Base-by-base conservation (phyloP, 2,888 invertebrate genomes). In the Lepidonotus clava region DNA sequence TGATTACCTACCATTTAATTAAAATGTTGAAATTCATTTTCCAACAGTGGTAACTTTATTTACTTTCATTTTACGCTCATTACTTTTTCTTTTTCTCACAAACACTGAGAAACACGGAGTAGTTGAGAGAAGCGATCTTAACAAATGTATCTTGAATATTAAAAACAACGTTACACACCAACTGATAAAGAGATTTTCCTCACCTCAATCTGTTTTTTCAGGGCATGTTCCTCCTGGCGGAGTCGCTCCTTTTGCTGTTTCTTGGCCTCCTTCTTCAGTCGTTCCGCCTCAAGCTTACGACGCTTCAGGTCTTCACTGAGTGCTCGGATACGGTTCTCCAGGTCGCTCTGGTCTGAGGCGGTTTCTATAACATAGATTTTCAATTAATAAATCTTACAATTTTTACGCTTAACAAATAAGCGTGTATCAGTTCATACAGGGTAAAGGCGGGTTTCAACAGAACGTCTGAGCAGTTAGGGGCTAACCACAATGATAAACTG, bases 161-260 rank as follows among this genome's bases (percentile, higher is more conserved):
- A 32, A 71, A 4, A n/a, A 4, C 4, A 4, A 71, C 11, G 66
- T 24, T n/a, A 66, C 66, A 66, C 11, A 24, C 6, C 24, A 6
- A 8, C 66, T 66, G 14, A 24, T 24, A 6, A 46, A 21, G 21
- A n/a, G 28, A 66, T n/a, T 14, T 4, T 21, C 6, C 67, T 53
- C 87, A 94, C 95, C 92, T 95, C 95, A 61, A 95, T 94, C 90
- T 95, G 95, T 89, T 95, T 95, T 87, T 94, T 92, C 18, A 95
- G 92, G 0, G 95, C 93, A 87, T 94, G 93, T 89, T 95, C 95
- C 90, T 95, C 95, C 40, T 94, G 94, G 88, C 94, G 94, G 85
- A 95, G 91, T 46, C 93, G 92, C 89, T 95, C 95, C 88, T 94
- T 93, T 85, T 94, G 93, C 41, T 93, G 91, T 87, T 93, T 92